Evolutionary conservation across 1,140 invertebrate genomes (phyloP), one percentile per base, ranked within the genome.

Genomic region (Latrodectus geometricus): DNA sequence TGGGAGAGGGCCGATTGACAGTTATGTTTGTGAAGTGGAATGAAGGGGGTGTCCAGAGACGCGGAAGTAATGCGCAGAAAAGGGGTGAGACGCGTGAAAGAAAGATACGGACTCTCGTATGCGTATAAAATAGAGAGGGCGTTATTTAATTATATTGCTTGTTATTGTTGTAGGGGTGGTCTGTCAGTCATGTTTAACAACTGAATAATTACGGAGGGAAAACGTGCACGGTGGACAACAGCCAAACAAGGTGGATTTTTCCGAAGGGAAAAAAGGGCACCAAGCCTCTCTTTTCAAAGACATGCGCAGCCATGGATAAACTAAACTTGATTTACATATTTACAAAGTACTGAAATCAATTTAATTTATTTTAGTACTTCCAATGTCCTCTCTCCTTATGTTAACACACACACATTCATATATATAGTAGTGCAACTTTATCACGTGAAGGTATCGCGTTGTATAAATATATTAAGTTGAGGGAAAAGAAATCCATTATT

Each of bases 81-180:
- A 61, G 54, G 54, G 54, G 54, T 61, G 54, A 61, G 54, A 3
- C 35, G 35, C 35, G 35, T 61, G 54, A 61, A 61, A 14, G 54
- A 61, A 11, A 11, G 17, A 61, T 14, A 61, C 54, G 54, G 11
- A 17, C 54, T 14, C 54, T 11, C 11, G 17, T 61, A 17, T 17
- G 11, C 17, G 11, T 14, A 61, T 61, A 61, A 61, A 61, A 61
- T 17, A 61, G 54, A 61, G 54, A 2, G 54, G 54, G 11, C 54
- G 54, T 61, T 61, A 61, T 61, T 61, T 61, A 61, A 61, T 61
- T 61, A 61, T 17, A 61, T 61, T 61, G 17, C 54, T 61, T 61
- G 54, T 61, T 61, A 61, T 61, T 61, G 54, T 61, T 61, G 54
- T 61, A 61, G 54, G 54, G 54, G 54, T 61, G 54, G 54, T 61